Percentiles rank a stretch among this genome's conserved stretches.
Evolutionary conservation across 2,888 invertebrate species (phyloP).

Genomic region (Lycocerus yunnanus): DNA sequence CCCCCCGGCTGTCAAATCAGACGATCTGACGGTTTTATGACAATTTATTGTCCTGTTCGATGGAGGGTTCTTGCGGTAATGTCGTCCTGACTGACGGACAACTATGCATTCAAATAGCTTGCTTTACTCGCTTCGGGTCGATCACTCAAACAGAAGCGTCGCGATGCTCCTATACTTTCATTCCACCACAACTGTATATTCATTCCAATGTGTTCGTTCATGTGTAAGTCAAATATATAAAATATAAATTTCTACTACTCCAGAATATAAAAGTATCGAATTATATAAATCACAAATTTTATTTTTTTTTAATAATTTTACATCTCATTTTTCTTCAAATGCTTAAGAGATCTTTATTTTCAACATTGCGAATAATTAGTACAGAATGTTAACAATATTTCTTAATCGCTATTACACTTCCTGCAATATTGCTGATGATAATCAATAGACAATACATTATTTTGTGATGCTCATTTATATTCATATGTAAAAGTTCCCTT

Average conservation of each 20-base stretch:
- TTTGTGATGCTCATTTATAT: too few relatives aligned
- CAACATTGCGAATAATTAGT: too few relatives aligned
- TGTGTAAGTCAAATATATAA: not conserved
- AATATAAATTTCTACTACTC: not conserved
- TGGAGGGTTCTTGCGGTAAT: conserved; percentile 62
- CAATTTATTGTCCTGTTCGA: conserved; percentile 64
- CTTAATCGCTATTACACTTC: too few relatives aligned
- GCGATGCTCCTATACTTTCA: conserved; percentile 32
- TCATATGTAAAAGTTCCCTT: too few relatives aligned
- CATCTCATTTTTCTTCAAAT: not conserved
- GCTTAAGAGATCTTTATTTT: too few relatives aligned
- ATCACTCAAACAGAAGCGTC: conserved; percentile 38
- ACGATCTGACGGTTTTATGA: conserved; percentile 76
- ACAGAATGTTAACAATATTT: too few relatives aligned
- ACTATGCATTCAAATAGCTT: conserved; percentile 77
- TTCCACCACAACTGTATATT: conserved; percentile 32
- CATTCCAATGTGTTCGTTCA: not conserved
- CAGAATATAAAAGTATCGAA: not conserved
- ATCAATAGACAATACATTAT: too few relatives aligned
- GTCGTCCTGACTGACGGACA: conserved; percentile 74
- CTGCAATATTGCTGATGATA: too few relatives aligned
- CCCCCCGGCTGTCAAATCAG: conserved; percentile 67
- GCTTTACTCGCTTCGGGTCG: conserved; percentile 59
- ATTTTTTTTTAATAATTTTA: not conserved
- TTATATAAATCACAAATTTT: not conserved